Evolutionary conservation across 2,888 invertebrate species (phyloP).

Genomic region (Cephonodes hylas): DNA sequence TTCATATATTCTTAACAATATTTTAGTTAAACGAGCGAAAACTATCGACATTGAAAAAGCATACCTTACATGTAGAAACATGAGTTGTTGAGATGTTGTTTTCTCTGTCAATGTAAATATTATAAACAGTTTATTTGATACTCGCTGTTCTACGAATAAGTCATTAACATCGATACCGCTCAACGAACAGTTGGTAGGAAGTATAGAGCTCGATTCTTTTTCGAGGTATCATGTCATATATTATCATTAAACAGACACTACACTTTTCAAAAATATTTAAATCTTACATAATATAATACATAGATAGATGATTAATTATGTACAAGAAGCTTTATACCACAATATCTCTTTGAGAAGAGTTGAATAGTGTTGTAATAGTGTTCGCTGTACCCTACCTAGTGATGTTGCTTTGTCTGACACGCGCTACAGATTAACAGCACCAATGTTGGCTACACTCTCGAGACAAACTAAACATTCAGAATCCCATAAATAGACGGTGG

Average conservation of each 20-base stretch:
- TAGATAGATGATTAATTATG: slow-evolving; percentile 47
- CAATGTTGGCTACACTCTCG: slow-evolving; percentile 40
- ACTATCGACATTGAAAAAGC: slow-evolving; percentile 3
- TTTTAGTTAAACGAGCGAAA: background rate
- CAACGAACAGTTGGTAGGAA: background rate
- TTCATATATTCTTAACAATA: background rate
- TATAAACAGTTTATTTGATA: background rate
- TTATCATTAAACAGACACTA: slow-evolving; percentile 8
- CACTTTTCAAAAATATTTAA: slow-evolving; percentile 37
- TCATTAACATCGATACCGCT: background rate
- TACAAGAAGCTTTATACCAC: slow-evolving; percentile 47
- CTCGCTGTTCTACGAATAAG: background rate
- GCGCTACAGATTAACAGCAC: slow-evolving; percentile 40
- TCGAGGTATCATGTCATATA: background rate
- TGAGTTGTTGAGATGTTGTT: background rate
- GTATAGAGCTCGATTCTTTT: background rate
- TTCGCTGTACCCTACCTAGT: slow-evolving; percentile 37
- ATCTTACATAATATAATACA: slow-evolving; percentile 44
- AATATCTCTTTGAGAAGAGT: slow-evolving; percentile 22
- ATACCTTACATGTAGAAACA: background rate
- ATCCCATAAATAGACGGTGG: slow-evolving; percentile 17
- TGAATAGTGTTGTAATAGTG: slow-evolving; percentile 24
- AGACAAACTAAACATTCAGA: slow-evolving; percentile 13
- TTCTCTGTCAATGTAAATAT: background rate
- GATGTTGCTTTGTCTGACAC: slow-evolving; percentile 12